A percentile compares a stretch with the other conserved stretches of the same genome.
Conservation (phyloP, 2,888 invertebrate species). For the Philonicus albiceps region DNA sequence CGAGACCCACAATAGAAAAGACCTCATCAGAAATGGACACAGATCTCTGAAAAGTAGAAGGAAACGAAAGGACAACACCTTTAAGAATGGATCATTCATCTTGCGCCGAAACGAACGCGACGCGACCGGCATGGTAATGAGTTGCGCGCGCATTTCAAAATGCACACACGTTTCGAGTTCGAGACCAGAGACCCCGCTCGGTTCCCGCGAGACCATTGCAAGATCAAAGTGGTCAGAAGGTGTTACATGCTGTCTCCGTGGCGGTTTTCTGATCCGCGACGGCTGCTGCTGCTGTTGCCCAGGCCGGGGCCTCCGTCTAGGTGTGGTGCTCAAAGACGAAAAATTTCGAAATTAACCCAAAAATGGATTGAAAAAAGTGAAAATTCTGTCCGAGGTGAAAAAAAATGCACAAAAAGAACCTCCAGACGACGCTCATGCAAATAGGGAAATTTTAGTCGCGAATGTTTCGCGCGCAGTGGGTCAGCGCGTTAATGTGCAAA, state of each 20-base stretch:
- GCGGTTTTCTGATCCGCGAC: neutral
- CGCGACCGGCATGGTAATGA: conserved; percentile 16
- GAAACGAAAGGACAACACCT: conserved; percentile 32
- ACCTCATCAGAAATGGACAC: conserved; percentile 38
- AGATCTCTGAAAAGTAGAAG: neutral
- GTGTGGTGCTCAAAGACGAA: conserved; percentile 7
- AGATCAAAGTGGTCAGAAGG: neutral
- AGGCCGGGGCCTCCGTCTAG: neutral
- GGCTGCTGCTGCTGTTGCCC: neutral
- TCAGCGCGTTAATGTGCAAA: neutral
- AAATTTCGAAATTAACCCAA: conserved; percentile 4
- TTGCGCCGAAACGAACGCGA: conserved; percentile 5
- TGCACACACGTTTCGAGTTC: neutral
- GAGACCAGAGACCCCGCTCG: neutral
- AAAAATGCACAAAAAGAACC: neutral
- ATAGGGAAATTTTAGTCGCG: neutral
- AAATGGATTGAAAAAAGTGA: conserved; percentile 29
- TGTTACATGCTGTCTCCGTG: neutral
- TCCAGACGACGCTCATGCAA: neutral
- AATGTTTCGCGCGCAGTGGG: neutral
- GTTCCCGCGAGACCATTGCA: neutral
- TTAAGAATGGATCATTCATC: conserved; percentile 34
- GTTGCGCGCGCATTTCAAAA: neutral
- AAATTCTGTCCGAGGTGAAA: neutral
- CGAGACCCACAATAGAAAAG: neutral